A percentile compares a stretch with the other conserved stretches of the same genome.
phyloP scores from a whole-genome alignment of 2,113 vertebrate genomes.

The Marcusenius ussheri region DNA sequence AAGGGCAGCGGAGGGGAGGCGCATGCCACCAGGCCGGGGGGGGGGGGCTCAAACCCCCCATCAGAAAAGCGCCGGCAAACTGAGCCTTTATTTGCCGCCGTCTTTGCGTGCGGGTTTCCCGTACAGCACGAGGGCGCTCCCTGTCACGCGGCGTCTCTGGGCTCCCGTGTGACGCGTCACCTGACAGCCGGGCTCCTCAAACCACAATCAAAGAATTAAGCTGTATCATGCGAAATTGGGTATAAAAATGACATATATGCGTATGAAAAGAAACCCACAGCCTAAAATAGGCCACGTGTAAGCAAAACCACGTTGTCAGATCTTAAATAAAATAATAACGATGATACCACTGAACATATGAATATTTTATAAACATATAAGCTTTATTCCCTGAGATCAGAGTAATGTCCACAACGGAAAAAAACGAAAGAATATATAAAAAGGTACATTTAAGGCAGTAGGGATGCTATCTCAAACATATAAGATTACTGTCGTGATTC shows the following conservation, averaged over 20 bases:
- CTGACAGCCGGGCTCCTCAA: slow-evolving; percentile 49
- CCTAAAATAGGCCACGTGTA: background rate
- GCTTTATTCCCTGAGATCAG: background rate
- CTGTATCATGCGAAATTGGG: background rate
- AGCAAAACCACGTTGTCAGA: background rate
- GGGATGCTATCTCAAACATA: background rate
- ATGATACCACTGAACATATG: background rate
- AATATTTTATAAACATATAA: background rate
- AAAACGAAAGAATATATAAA: background rate
- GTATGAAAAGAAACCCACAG: background rate
- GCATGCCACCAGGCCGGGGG: background rate
- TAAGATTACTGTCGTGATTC: background rate
- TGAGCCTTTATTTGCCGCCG: slow-evolving; percentile 49
- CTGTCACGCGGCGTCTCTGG: slow-evolving; percentile 36
- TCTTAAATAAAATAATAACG: background rate
- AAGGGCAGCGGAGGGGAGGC: slow-evolving; percentile 16
- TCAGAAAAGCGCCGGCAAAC: slow-evolving; percentile 60
- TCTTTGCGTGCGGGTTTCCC: slow-evolving; percentile 52
- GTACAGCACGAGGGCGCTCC: slow-evolving; percentile 51
- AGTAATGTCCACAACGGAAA: background rate
- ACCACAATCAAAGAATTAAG: slow-evolving; percentile 30
- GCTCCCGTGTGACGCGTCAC: slow-evolving; percentile 39
- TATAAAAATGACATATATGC: background rate
- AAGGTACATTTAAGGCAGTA: background rate
- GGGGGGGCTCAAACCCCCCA: slow-evolving; percentile 49